Percentiles rank a stretch among this genome's conserved stretches.
These are phyloP conservation scores for Octomys mimax DNA, from an alignment of 2,797 vertebrate species.

Conservation along the genomic window DNA sequence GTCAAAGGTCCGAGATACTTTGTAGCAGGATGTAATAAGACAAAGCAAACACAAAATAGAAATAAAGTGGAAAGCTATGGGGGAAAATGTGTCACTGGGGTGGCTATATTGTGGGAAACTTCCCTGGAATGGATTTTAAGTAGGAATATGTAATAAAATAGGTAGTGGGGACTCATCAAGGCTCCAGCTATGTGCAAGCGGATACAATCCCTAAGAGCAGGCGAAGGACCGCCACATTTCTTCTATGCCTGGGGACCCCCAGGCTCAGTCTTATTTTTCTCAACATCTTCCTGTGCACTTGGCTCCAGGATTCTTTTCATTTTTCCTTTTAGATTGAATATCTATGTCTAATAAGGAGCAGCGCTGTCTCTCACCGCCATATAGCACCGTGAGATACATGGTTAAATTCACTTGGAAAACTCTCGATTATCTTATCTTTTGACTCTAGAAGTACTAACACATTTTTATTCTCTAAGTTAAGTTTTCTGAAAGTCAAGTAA, in stretches of 20 bases:
- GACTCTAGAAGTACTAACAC: constrained; percentile 37
- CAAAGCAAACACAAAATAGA: constrained; percentile 39
- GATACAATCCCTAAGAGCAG: not conserved
- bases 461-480: constrained; percentile 54
- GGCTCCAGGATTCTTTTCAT: not conserved
- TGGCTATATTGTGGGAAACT: not conserved
- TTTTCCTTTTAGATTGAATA: not conserved
- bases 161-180: not conserved
- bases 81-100: too few species aligned
- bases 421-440: constrained; percentile 36
- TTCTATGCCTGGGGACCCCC: not conserved
- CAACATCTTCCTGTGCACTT: not conserved
- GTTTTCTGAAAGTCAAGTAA: constrained; percentile 60
- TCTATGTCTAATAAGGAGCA: not conserved
- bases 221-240: not conserved
- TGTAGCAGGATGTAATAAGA: not conserved
- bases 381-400: not conserved
- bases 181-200: not conserved
- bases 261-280: not conserved
- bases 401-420: constrained; percentile 19
- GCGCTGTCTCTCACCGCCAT: not conserved
- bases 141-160: not conserved
- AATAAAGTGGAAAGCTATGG: not conserved
- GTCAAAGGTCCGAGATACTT: constrained; percentile 11
- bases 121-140: constrained; percentile 20